phyloP scores from a whole-genome alignment of 1,140 invertebrate species.

The Maconellicoccus hirsutus region DNA sequence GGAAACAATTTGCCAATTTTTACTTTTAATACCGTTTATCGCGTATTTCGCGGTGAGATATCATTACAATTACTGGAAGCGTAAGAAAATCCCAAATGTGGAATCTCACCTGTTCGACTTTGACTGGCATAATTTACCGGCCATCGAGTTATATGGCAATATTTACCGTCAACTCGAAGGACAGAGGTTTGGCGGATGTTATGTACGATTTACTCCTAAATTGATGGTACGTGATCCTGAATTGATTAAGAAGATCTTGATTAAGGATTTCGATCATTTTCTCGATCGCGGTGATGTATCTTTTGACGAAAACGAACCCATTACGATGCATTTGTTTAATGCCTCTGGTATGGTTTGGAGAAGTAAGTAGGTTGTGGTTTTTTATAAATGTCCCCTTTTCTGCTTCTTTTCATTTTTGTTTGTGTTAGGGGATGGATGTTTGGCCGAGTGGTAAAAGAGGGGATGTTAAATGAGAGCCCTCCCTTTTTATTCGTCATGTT shows the following conservation, averaged over 20 bases:
- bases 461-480: too few species aligned
- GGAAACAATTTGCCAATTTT: too few species aligned
- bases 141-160: neutral
- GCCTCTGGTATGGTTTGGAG: conserved; percentile 38
- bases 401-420: too few species aligned
- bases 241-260: conserved; percentile 35
- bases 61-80: neutral
- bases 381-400: neutral
- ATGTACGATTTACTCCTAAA: conserved; percentile 15
- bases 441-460: too few species aligned
- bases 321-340: neutral
- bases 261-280: conserved; percentile 40
- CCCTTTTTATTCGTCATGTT: too few species aligned
- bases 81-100: neutral
- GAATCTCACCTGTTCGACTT: neutral
- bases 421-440: too few species aligned
- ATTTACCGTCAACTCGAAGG: conserved; percentile 30
- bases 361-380: conserved; percentile 24
- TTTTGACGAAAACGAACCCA: conserved; percentile 32
- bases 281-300: conserved; percentile 33
- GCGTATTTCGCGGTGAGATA: too few species aligned
- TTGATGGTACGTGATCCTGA: conserved; percentile 23
- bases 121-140: neutral
- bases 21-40: too few species aligned
- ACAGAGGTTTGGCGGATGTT: conserved; percentile 27